Evolutionary conservation across 2,888 invertebrate genomes (phyloP), one percentile per base, ranked within the genome.

Genomic region (Dyspetes luteomarginatus): DNA sequence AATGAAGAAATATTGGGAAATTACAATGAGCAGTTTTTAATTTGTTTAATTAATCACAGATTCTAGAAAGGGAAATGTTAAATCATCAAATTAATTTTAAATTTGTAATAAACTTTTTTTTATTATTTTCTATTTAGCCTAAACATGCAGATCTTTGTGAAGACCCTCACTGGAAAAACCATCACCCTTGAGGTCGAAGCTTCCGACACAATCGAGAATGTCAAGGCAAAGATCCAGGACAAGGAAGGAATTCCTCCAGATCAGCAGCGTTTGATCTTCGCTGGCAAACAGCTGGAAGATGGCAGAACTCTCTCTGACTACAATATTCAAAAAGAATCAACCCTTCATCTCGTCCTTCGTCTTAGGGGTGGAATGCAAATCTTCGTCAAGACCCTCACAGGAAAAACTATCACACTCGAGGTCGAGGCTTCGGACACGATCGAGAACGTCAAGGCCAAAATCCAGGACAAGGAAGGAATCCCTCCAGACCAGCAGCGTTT

Each of bases 141-240:
- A 92, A 94, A 90, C 89, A 97, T 98, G 97, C 98, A 98, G 95
- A 98, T 98, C 93, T 98, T 97, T 93, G 97, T 97, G 81, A 64
- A 0, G 56, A 78, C 80, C 43, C 15, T 75, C 22, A 28, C 68
- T 7, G 52, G 55, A 41, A 60, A 71, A 3, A 67, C 67, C 36
- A 64, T 64, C 64, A 64, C 64, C 28, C 64, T 64, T 17, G 64
- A 64, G 48, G 64, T 64, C 9, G 64, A 67, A 36, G 65, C 65
- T 19, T 67, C 65, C 4, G 65, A 67, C 26, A 67, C 65, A 4
- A 67, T 67, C 19, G 65, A 67, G 26, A 67, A 67, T 17, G 65
- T 67, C 22, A 67, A 67, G n/a, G 65, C 65, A 0, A 67, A 64
- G n/a, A 64, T 64, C 19, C 64, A 64, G 12, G 64, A 64, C 19